These are phyloP conservation scores for Pilophorus perplexus DNA, from an alignment of 2,888 invertebrate species.

Conservation along the genomic window DNA sequence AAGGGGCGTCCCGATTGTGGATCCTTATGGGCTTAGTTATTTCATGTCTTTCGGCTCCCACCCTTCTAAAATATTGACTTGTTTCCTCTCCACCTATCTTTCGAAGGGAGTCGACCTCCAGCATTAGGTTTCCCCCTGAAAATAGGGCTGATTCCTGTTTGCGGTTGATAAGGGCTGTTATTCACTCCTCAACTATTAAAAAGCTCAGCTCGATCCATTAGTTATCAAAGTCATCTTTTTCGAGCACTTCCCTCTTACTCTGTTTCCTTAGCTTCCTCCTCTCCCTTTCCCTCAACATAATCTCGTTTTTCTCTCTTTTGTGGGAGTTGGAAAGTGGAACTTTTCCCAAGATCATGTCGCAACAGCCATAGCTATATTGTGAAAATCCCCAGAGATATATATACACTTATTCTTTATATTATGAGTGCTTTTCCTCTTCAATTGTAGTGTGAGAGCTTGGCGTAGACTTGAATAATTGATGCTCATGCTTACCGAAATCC, in stretches of 20 bases:
- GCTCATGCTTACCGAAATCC: no score
- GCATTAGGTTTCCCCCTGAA: constrained; percentile 14
- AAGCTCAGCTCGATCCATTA: constrained; percentile 38
- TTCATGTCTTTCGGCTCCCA: not conserved
- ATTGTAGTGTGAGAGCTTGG: no score
- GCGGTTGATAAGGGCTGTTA: constrained; percentile 40
- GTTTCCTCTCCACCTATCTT: constrained; percentile 38
- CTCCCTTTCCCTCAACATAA: not conserved
- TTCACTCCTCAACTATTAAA: constrained; percentile 39
- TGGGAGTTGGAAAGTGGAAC: constrained; percentile 9
- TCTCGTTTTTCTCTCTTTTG: not conserved
- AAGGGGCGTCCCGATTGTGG: no score
- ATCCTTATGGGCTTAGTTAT: no score
- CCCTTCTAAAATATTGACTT: constrained; percentile 38
- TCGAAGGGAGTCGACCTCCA: constrained; percentile 23
- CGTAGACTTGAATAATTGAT: no score
- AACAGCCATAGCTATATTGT: constrained; percentile 22
- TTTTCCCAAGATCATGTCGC: not conserved
- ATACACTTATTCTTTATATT: no score
- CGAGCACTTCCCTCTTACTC: constrained; percentile 2
- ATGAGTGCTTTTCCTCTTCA: no score
- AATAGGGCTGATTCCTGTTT: constrained; percentile 39
- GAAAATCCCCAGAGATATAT: constrained; percentile 25
- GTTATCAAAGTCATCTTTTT: constrained; percentile 36
- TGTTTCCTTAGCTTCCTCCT: constrained; percentile 3